A percentile compares a stretch with the other conserved stretches of the same genome.
Conservation (phyloP, 2,113 vertebrate genomes). For the Platysteira castanea region DNA sequence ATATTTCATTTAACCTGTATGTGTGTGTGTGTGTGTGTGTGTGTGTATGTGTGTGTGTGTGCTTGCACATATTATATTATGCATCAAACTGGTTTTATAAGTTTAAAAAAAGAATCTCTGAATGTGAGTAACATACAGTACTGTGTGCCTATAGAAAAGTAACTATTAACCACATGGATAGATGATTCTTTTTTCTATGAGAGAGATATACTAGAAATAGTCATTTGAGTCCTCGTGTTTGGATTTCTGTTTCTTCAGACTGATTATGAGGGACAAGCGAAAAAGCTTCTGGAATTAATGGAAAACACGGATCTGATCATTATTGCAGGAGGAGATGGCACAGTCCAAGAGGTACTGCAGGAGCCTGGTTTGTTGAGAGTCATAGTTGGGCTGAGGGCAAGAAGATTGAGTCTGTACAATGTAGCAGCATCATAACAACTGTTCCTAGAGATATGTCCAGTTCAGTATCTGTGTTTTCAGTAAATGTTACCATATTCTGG, state of each 20-base stretch:
- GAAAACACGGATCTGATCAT: constrained; percentile 92
- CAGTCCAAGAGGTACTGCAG: constrained; percentile 86
- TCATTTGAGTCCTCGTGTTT: neutral
- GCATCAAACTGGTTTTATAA: neutral
- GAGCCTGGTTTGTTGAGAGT: neutral
- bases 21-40: neutral
- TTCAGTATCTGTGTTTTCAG: neutral
- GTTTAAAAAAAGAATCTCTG: neutral
- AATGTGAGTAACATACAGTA: neutral
- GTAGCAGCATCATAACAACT: neutral
- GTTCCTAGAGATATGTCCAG: neutral
- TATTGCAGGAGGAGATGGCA: constrained; percentile 94
- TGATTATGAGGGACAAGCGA: constrained; percentile 96
- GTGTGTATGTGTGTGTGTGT: neutral
- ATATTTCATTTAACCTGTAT: neutral
- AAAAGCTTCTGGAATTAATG: constrained; percentile 92
- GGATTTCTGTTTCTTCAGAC: constrained; percentile 77
- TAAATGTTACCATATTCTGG: neutral
- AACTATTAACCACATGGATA: neutral
- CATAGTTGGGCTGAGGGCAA: neutral
- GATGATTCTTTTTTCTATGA: neutral
- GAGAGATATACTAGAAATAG: neutral
- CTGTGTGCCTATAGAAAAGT: neutral
- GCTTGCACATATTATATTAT: neutral
- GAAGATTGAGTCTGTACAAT: neutral